Base-by-base conservation (phyloP, 2,888 invertebrate species). In the Rotaria sp. region DNA sequence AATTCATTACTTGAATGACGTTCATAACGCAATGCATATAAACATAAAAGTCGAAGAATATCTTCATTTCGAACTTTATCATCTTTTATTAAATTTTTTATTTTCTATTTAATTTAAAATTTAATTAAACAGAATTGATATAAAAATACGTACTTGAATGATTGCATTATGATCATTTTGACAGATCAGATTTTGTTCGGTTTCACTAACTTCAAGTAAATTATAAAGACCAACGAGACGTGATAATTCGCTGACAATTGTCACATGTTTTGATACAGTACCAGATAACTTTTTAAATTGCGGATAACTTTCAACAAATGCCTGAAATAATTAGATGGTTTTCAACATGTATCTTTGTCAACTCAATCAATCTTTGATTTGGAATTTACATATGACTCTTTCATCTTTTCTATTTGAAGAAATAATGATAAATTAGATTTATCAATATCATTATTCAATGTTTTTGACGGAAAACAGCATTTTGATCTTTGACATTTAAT, bases 261-360 rank as follows among this genome's bases (percentile, higher is more conserved):
- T 96, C 84, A 99, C 95, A 92, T 99, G 99, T 91, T 98, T 99
- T 13, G 96, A 94, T 45, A 99, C 97, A 3, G 97, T 97, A 38
- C 92, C 92, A 8, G 92, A 92, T 90, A 92, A 92, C 89, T 92
- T 92, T 89, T 97, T 97, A 90, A 99, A 99, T 88, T 97, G 94
- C 0, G 99, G 99, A 92, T 99, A 99, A 26, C 95, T 94, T 91
- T 99, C 98, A 0, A 99, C 96, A 91, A 98, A 98, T 89, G 94
- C 94, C 92, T 92, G 87, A 10, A 88, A 90, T 89, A 85, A 67
- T 55, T 55, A 55, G 10, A 26, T 26, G 50, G 15, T 18, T 50
- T 18, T 50, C 18, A 50, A 13, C 1, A 0, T 50, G 5, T 26
- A 24, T 55, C 24, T 8, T 55, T 55, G 55, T 24, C 55, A 55